A percentile compares a stretch with the other conserved stretches of the same genome.
Conservation (phyloP, 2,888 invertebrate species). For the Prostheceraeus crozeri region DNA sequence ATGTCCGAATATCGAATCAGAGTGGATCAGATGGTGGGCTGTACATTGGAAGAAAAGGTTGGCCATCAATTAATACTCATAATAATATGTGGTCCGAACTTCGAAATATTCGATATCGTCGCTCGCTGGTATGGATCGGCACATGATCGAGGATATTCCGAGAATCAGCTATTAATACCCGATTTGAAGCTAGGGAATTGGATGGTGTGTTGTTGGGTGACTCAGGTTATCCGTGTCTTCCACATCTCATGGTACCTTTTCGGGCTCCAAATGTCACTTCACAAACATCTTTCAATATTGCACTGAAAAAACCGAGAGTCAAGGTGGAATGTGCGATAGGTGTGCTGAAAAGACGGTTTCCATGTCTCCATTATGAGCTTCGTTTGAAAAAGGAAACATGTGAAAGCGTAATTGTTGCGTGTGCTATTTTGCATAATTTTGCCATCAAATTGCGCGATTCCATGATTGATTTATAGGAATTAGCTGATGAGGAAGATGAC, state of each 20-base stretch:
- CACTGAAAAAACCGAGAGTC: slow-evolving; percentile 35
- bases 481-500: too few relatives aligned
- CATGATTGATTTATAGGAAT: too few relatives aligned
- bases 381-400: too few relatives aligned
- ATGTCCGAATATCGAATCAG: too few relatives aligned
- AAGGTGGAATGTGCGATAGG: slow-evolving; percentile 37
- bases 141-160: not conserved
- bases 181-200: not conserved
- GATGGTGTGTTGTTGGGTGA: slow-evolving; percentile 28
- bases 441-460: too few relatives aligned
- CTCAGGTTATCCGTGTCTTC: slow-evolving; percentile 22
- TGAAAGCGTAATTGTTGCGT: too few relatives aligned
- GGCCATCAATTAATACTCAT: slow-evolving; percentile 6
- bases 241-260: slow-evolving; percentile 13
- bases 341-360: slow-evolving; percentile 34
- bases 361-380: too few relatives aligned
- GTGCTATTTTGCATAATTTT: too few relatives aligned
- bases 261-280: not conserved
- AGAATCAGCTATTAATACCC: not conserved
- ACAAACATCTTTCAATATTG: slow-evolving; percentile 30
- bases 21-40: too few relatives aligned
- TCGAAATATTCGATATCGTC: not conserved
- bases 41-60: slow-evolving; percentile 11
- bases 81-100: slow-evolving; percentile 7
- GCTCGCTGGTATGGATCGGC: not conserved